phyloP scores from a whole-genome alignment of 1,140 invertebrate genomes.

The Trachymyrmex septentrionalis region DNA sequence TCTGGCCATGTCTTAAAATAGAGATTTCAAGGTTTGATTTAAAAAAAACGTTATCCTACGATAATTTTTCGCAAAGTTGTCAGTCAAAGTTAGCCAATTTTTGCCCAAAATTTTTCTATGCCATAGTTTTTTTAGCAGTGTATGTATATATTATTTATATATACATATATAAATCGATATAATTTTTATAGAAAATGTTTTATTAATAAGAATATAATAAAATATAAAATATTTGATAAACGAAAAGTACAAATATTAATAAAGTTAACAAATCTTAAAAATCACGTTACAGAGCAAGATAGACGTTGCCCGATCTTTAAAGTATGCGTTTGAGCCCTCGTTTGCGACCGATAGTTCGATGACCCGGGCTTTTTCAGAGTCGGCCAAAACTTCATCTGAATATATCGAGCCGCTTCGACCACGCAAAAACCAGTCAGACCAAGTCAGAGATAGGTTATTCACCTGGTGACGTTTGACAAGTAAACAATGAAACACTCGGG shows the following conservation, averaged over 20 bases:
- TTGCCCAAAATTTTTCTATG: too few species aligned
- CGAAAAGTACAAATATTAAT: neutral
- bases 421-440: conserved; percentile 64
- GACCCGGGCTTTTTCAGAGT: conserved; percentile 68
- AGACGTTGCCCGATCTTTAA: conserved; percentile 30
- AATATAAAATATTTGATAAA: neutral
- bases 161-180: too few species aligned
- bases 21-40: too few species aligned
- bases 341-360: conserved; percentile 64
- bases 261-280: neutral
- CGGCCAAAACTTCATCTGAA: conserved; percentile 71
- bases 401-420: conserved; percentile 60
- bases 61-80: too few species aligned
- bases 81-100: too few species aligned
- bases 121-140: too few species aligned
- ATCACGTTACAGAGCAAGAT: neutral
- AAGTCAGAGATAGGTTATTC: conserved; percentile 49
- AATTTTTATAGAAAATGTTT: neutral
- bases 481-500: conserved; percentile 57
- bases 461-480: conserved; percentile 51
- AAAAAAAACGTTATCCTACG: too few species aligned
- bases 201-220: neutral
- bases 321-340: conserved; percentile 9
- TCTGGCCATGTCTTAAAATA: too few species aligned
- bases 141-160: too few species aligned